A percentile compares a stretch with the other conserved stretches of the same genome.
phyloP scores from a whole-genome alignment of 2,797 vertebrate genomes.

The Rhynchotus rufescens region DNA sequence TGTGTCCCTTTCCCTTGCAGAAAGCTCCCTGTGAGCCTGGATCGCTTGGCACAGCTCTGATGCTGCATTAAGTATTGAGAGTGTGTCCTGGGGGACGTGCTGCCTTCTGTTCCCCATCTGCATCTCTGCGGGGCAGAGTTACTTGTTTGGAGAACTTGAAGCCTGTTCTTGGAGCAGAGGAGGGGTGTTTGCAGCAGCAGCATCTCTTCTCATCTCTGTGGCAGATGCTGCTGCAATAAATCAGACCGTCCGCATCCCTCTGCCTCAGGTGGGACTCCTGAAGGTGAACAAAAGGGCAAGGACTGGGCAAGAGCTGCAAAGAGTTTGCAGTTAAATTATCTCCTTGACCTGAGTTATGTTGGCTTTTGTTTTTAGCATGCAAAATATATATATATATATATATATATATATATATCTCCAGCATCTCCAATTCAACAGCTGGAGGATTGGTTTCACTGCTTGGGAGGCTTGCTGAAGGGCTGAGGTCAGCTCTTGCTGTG shows the following conservation, averaged over 20 bases:
- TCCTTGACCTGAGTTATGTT: background rate
- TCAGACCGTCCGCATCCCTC: background rate
- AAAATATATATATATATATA: too few relatives aligned
- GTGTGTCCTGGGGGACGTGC: constrained; percentile 13
- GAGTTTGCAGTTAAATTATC: background rate
- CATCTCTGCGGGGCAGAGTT: background rate
- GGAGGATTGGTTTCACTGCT: rapidly evolving
- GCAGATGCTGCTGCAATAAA: background rate
- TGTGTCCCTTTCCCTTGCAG: background rate
- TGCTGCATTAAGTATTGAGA: background rate
- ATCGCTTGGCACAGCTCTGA: background rate
- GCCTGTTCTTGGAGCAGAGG: background rate
- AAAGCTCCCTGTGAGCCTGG: background rate
- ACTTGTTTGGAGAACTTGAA: background rate
- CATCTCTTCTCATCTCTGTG: background rate
- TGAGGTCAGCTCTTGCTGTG: rapidly evolving
- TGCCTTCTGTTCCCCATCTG: constrained; percentile 51
- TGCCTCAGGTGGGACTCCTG: background rate
- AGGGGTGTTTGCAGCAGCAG: background rate
- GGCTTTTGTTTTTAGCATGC: background rate
- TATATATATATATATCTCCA: too few relatives aligned
- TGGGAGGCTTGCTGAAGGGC: background rate
- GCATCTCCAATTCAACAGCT: rapidly evolving
- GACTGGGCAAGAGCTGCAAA: background rate
- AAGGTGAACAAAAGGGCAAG: background rate